These are phyloP conservation scores for Drosophila fungiperda DNA, from an alignment of 2,888 invertebrate species.

Conservation along the genomic window DNA sequence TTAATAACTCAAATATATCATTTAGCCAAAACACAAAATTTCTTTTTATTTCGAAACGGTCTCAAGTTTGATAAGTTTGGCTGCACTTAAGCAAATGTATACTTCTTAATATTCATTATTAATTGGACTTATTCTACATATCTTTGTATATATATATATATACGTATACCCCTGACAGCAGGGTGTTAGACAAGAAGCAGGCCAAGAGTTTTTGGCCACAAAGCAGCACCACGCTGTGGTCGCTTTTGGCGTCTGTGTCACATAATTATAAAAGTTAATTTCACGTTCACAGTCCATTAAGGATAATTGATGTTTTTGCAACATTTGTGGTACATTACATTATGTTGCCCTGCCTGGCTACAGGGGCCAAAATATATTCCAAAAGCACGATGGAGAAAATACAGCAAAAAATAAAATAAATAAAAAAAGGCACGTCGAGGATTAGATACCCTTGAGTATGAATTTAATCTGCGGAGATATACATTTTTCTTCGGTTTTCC, in stretches of 20 bases:
- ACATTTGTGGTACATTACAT: conserved; percentile 80
- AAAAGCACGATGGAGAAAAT: conserved; percentile 18
- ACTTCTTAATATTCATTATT: neutral
- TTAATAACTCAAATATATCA: neutral
- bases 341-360: conserved; percentile 65
- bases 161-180: neutral
- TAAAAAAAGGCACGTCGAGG: neutral
- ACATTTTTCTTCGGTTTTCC: neutral
- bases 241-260: conserved; percentile 65
- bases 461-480: neutral
- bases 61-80: no score
- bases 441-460: neutral
- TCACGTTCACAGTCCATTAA: conserved; percentile 80
- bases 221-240: conserved; percentile 14
- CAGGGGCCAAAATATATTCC: conserved; percentile 11
- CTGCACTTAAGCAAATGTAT: neutral
- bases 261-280: conserved; percentile 81
- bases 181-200: conserved; percentile 23
- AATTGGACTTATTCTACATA: neutral
- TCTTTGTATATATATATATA: neutral
- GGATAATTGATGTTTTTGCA: conserved; percentile 81
- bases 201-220: conserved; percentile 24
- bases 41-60: neutral
- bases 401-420: conserved; percentile 14
- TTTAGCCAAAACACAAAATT: neutral